These are phyloP conservation scores for Dipodomys spectabilis DNA, from an alignment of 2,113 vertebrate species.

Conservation along the genomic window DNA sequence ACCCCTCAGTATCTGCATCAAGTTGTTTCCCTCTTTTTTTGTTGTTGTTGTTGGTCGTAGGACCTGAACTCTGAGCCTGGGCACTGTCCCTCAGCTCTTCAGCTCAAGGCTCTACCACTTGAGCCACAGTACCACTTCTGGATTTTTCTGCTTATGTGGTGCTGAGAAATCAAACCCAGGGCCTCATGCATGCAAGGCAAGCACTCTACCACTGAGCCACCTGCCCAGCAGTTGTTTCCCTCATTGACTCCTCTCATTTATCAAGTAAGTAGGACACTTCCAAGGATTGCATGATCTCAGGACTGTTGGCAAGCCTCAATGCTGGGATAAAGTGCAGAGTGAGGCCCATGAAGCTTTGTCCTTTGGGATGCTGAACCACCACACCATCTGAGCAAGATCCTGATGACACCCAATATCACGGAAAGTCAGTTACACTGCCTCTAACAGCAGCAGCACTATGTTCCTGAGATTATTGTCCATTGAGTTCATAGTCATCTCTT, in stretches of 20 bases:
- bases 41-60: too few species aligned
- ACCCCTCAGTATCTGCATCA: fast-evolving
- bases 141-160: too few species aligned
- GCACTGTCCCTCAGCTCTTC: too few species aligned
- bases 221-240: background rate
- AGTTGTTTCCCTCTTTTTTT: background rate
- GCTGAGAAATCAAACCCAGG: too few species aligned
- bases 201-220: too few species aligned
- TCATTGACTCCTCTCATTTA: background rate
- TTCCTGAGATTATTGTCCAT: background rate
- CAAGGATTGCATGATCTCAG: background rate
- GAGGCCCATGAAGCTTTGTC: fast-evolving
- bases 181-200: too few species aligned
- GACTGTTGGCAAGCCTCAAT: background rate
- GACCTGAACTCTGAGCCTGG: too few species aligned
- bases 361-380: background rate
- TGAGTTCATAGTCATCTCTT: slow-evolving; percentile 11
- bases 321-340: fast-evolving
- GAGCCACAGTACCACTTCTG: too few species aligned
- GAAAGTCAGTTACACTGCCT: background rate
- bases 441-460: background rate
- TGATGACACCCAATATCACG: background rate
- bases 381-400: fast-evolving
- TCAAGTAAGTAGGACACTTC: background rate
- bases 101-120: too few species aligned